These are phyloP conservation scores for Phoebastria nigripes DNA, from an alignment of 2,797 vertebrate species.

Conservation along the genomic window DNA sequence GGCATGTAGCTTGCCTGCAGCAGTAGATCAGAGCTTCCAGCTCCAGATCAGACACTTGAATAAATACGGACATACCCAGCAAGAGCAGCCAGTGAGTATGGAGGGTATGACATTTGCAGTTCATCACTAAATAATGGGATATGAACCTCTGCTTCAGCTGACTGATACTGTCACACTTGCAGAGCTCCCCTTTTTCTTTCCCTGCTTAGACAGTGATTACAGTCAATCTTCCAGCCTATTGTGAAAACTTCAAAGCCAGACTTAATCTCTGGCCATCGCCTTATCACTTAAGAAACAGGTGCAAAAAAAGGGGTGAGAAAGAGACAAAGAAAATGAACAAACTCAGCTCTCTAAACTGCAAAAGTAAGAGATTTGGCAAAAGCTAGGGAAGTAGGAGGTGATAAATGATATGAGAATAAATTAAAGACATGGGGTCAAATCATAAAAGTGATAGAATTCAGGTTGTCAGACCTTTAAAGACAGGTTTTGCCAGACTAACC, in stretches of 20 bases:
- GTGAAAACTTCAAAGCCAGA: not conserved
- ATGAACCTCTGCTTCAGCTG: not conserved
- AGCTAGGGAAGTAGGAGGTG: not conserved
- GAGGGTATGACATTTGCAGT: not conserved
- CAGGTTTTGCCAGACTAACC: not conserved
- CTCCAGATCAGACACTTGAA: not conserved
- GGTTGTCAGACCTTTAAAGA: not conserved
- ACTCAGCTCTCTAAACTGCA: not conserved
- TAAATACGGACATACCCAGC: not conserved
- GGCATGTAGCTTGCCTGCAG: not conserved
- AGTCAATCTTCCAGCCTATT: not conserved
- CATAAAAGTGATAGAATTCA: not conserved
- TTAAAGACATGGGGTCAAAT: not conserved
- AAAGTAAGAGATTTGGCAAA: not conserved
- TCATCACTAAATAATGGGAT: not conserved
- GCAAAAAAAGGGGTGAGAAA: fast-evolving
- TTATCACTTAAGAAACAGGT: not conserved
- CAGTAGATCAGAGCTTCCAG: not conserved
- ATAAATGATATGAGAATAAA: not conserved
- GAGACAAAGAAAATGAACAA: not conserved
- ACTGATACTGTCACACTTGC: not conserved
- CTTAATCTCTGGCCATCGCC: not conserved
- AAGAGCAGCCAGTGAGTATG: not conserved
- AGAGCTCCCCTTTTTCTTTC: not conserved
- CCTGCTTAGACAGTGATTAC: not conserved